Base-by-base conservation (phyloP, 2,113 vertebrate genomes). In the Saccopteryx bilineata region DNA sequence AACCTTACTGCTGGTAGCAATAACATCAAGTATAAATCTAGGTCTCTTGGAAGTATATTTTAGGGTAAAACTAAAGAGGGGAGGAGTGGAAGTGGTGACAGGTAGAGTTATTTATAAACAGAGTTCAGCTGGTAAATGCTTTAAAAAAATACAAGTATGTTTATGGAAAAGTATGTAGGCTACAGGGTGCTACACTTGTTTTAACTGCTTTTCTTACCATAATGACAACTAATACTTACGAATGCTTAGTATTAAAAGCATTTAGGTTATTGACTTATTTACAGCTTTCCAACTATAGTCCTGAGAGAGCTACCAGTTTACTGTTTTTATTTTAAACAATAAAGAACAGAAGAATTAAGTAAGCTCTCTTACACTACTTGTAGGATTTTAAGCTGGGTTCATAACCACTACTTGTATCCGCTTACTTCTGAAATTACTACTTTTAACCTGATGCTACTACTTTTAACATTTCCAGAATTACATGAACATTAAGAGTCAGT, bases 261-360 rank as follows among this genome's bases (percentile, higher is more conserved):
- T 28, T 86, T 93, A 83, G 95, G 72, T 56, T 50, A 95, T 76
- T 60, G 83, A 82, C 46, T 68, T 79, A 80, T 21, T 83, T 66
- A 33, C 3, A 58, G 75, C 11, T 94, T 92, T n/a, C 66, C n/a
- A 84, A 68, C 15, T 31, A 74, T 39, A 39, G 39, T 39, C 28
- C 65, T 81, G 24, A 92, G 52, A 76, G 9, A 4, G 82, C 4
- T 78, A 61, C 17, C 9, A 75, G 81, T 31, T 92, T 74, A 79
- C 60, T 83, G 63, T n/a, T 60, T 87, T 6, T 66, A 68, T 79
- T 95, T 74, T 90, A 79, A 56, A 54, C 50, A 94, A 68, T 28
- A 9, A 83, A 28, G 46, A 87, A 75, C n/a, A 93, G 54, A 82
- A 84, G 92, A 76, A 50, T 78, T 72, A 56, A 48, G 33, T 83